Evolutionary conservation across 2,113 vertebrate species (phyloP).

Genomic region (Sprattus sprattus): DNA sequence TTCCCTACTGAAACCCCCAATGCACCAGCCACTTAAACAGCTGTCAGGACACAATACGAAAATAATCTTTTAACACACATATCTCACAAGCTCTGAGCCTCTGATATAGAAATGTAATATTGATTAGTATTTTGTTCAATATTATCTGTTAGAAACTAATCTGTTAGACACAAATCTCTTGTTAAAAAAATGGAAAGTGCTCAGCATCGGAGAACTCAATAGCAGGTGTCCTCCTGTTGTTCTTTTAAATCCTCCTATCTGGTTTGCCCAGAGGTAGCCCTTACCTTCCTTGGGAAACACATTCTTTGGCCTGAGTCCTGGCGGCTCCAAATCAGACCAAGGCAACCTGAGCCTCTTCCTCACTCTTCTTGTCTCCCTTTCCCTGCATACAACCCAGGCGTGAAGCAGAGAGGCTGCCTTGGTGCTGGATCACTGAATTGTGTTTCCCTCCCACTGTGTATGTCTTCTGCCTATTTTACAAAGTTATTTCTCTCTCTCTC

Average conservation of each 20-base stretch:
- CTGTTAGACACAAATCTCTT: not conserved
- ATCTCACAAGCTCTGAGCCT: too few relatives aligned
- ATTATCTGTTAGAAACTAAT: too few relatives aligned
- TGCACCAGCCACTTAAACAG: too few relatives aligned
- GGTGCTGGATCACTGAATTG: constrained; percentile 16
- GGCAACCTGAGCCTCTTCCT: constrained; percentile 18
- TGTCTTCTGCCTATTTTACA: constrained; percentile 9
- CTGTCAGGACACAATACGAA: too few relatives aligned
- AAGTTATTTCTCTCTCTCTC: not conserved
- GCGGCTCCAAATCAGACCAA: not conserved
- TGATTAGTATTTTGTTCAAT: too few relatives aligned
- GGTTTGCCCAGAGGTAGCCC: not conserved
- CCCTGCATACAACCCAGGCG: constrained; percentile 4
- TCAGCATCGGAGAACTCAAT: not conserved
- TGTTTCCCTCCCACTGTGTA: constrained; percentile 10
- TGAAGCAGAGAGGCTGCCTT: constrained; percentile 2
- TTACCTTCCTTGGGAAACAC: constrained; percentile 68
- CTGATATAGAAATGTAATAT: too few relatives aligned
- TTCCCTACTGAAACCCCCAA: too few relatives aligned
- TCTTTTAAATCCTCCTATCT: not conserved
- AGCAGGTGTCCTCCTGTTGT: constrained; percentile 35
- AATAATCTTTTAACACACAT: too few relatives aligned
- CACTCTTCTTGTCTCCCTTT: constrained; percentile 8
- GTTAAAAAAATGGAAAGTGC: not conserved
- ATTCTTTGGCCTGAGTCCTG: constrained; percentile 53